These are phyloP conservation scores for Pseudeuparius sepicola DNA, from an alignment of 2,888 invertebrate species.

Conservation along the genomic window DNA sequence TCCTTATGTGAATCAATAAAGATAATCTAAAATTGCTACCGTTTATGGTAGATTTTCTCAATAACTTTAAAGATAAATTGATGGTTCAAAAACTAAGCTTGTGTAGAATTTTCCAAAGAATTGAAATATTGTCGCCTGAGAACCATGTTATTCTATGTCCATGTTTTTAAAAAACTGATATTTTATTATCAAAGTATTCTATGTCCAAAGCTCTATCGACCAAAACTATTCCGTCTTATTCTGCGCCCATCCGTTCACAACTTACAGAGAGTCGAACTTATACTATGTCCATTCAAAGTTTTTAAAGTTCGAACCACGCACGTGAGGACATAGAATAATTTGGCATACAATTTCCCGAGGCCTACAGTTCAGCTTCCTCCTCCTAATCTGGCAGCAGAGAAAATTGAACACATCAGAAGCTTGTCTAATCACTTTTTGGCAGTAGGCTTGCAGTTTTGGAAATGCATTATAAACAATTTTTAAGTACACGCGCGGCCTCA, in stretches of 20 bases:
- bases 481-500: too few species aligned
- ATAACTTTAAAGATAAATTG: too few species aligned
- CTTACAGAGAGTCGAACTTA: slow-evolving; percentile 6
- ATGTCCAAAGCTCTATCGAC: slow-evolving; percentile 8
- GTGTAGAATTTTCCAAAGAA: too few species aligned
- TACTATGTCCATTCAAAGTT: slow-evolving; percentile 9
- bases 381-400: slow-evolving; percentile 11
- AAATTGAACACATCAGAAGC: slow-evolving; percentile 14
- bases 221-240: slow-evolving; percentile 7
- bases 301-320: slow-evolving; percentile 5
- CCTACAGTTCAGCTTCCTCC: slow-evolving; percentile 13
- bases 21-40: too few species aligned
- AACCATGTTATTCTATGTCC: slow-evolving; percentile 10
- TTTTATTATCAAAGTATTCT: slow-evolving; percentile 4
- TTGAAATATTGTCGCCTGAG: slow-evolving; percentile 10
- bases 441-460: slow-evolving; percentile 14
- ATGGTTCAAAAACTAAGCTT: too few species aligned
- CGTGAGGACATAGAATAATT: too few species aligned
- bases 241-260: slow-evolving; percentile 8
- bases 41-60: too few species aligned
- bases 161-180: too few species aligned
- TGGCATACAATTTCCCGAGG: slow-evolving; percentile 7
- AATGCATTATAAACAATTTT: slow-evolving; percentile 13
- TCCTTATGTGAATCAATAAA: too few species aligned
- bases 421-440: slow-evolving; percentile 14